phyloP scores from a whole-genome alignment of 1,140 invertebrate species.

The Nephotettix cincticeps region DNA sequence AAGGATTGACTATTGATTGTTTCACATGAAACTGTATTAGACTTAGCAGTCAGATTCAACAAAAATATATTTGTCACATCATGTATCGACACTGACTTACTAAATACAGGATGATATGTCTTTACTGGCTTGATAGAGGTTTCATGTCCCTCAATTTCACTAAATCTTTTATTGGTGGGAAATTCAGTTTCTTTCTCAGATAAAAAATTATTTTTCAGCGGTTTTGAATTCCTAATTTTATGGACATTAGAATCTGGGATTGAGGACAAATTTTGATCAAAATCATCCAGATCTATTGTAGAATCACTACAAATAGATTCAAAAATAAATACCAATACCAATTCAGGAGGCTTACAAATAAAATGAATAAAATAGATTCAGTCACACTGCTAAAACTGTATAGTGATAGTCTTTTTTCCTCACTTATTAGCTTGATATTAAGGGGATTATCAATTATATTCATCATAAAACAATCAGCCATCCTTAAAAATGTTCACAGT shows the following conservation, averaged over 20 bases:
- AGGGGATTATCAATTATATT: too few relatives aligned
- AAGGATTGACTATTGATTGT: conserved; percentile 26
- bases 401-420: background rate
- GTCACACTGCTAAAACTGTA: background rate
- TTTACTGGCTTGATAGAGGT: background rate
- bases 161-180: background rate
- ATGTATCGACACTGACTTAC: conserved; percentile 22
- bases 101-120: background rate
- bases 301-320: background rate
- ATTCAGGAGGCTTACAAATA: too few relatives aligned
- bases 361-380: too few relatives aligned
- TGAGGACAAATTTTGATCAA: background rate
- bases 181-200: background rate
- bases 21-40: conserved; percentile 21
- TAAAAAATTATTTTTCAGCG: conserved; percentile 3
- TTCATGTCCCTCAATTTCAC: background rate
- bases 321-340: too few relatives aligned
- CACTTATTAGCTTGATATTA: background rate
- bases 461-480: too few relatives aligned
- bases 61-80: conserved; percentile 16
- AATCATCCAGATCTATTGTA: background rate
- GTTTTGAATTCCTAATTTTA: background rate
- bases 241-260: background rate
- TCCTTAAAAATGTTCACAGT: too few relatives aligned
- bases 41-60: background rate